A percentile compares a stretch with the other conserved stretches of the same genome.
Conservation (phyloP, 2,113 vertebrate species). For the Himantopus leucocephalus region DNA sequence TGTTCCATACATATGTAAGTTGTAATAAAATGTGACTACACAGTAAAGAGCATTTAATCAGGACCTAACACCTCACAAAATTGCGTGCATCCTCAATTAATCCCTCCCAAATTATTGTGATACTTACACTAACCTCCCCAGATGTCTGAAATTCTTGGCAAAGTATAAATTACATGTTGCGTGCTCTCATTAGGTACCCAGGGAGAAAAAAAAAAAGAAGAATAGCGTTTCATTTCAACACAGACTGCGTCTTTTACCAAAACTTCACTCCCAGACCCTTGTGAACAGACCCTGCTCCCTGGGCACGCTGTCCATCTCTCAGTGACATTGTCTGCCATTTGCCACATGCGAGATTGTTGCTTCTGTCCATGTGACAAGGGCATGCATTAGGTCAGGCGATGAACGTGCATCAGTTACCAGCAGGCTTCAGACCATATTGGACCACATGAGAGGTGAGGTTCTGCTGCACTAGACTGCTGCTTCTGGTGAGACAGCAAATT, state of each 20-base stretch:
- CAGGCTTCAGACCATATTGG: not conserved
- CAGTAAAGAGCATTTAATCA: conserved; percentile 48
- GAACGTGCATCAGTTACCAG: not conserved
- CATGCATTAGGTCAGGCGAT: not conserved
- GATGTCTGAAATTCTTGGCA: not conserved
- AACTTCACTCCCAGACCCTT: not conserved
- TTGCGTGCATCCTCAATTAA: not conserved
- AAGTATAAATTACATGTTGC: not conserved
- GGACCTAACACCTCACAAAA: conserved; percentile 11
- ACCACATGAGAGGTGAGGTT: not conserved
- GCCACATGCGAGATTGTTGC: not conserved
- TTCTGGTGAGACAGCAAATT: not conserved
- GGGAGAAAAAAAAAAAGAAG: not conserved
- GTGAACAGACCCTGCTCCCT: not conserved
- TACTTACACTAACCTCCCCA: not conserved
- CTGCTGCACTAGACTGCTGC: not conserved
- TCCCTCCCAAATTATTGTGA: not conserved
- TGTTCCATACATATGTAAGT: conserved; percentile 71
- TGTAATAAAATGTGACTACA: conserved; percentile 80
- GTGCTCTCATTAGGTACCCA: not conserved
- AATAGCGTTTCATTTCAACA: not conserved
- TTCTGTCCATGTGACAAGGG: not conserved
- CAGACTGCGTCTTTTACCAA: not conserved
- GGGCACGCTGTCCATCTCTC: accelerated
- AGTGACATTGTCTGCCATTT: not conserved